A percentile compares a stretch with the other conserved stretches of the same genome.
phyloP scores from a whole-genome alignment of 2,888 invertebrate species.

The Linnaemya vulpina region DNA sequence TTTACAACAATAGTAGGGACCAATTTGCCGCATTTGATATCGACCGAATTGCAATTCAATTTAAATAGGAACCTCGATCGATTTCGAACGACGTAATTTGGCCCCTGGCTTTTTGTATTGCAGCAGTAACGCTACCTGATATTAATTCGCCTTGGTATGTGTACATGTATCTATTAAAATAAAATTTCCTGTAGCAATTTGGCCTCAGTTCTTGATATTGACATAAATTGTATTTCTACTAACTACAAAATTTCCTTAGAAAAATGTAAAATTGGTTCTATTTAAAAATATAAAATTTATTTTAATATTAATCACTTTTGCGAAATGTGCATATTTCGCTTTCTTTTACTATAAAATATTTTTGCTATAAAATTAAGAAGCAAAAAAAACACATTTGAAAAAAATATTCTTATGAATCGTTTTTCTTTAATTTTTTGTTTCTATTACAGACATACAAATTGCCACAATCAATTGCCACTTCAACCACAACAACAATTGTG shows the following conservation, averaged over 20 bases:
- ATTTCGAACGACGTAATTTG: no score
- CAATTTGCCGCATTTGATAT: no score
- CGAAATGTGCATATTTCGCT: not conserved
- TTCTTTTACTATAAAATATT: conserved; percentile 13
- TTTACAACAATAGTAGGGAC: no score
- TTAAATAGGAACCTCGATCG: no score
- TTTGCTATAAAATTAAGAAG: not conserved
- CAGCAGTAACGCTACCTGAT: no score
- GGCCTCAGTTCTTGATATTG: no score
- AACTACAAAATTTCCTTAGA: not conserved
- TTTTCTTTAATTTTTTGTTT: conserved; percentile 48
- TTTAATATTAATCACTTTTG: not conserved
- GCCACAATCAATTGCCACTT: conserved; percentile 58
- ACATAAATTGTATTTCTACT: no score
- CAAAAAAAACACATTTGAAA: conserved; percentile 8
- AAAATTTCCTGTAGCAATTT: no score
- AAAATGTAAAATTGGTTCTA: not conserved
- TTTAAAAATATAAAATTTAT: not conserved
- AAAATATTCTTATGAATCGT: conserved; percentile 34
- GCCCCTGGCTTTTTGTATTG: no score
- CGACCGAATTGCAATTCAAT: no score
- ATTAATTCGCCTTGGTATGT: no score
- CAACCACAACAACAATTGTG: conserved; percentile 41
- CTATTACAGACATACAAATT: conserved; percentile 61
- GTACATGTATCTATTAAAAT: no score